A percentile compares a stretch with the other conserved stretches of the same genome.
Conservation (phyloP, 2,113 vertebrate species). For the Cheirogaleus medius region DNA sequence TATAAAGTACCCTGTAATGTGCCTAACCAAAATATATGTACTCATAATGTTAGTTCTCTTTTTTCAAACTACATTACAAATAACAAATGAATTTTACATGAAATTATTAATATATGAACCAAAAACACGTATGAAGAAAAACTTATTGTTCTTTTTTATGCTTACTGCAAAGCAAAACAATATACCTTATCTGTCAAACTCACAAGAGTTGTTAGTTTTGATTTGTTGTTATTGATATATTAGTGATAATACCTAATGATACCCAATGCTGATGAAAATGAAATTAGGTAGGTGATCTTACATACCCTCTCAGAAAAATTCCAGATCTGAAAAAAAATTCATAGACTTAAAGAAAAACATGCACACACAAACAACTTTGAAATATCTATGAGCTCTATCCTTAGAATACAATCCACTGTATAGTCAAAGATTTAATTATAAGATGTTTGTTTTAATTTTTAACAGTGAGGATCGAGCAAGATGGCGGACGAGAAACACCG, state of each 20-base stretch:
- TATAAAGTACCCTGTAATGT: background rate
- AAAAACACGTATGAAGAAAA: background rate
- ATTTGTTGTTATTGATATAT: background rate
- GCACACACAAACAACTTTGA: background rate
- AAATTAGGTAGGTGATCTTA: background rate
- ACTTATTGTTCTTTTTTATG: background rate
- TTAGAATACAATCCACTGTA: background rate
- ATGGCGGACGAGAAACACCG: too few relatives aligned
- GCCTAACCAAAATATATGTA: background rate
- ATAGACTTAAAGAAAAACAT: background rate
- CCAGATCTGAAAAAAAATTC: background rate
- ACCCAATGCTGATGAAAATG: background rate
- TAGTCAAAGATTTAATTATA: background rate
- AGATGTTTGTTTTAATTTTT: conserved; percentile 13
- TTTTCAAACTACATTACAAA: conserved; percentile 7
- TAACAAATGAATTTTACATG: conserved; percentile 25
- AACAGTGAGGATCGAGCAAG: too few relatives aligned
- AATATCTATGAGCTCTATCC: background rate
- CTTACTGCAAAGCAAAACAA: background rate
- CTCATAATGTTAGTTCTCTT: background rate
- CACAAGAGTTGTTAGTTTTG: background rate
- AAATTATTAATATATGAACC: background rate
- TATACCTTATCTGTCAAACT: background rate
- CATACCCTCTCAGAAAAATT: background rate
- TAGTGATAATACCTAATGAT: background rate